Evolutionary conservation across 2,797 vertebrate species (phyloP).

Genomic region (Potorous gilbertii): DNA sequence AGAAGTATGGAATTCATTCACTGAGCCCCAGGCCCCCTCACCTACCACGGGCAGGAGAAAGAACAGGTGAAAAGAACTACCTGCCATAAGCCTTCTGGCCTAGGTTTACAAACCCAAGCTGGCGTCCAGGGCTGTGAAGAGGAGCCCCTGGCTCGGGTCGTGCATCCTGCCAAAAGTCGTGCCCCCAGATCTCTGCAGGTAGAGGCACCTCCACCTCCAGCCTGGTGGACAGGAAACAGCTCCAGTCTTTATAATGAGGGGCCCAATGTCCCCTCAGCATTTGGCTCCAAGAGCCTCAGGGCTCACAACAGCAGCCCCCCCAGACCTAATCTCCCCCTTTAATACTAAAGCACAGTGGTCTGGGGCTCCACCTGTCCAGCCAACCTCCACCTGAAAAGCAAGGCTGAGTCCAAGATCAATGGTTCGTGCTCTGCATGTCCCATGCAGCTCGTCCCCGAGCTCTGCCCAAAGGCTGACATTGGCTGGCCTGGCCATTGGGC

Average conservation of each 20-base stretch:
- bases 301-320: background rate
- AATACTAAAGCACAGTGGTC: background rate
- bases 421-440: background rate
- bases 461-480: constrained; percentile 1
- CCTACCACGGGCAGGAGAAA: background rate
- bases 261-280: background rate
- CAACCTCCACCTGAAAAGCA: background rate
- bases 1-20: background rate
- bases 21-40: background rate
- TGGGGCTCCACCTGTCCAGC: background rate
- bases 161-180: background rate
- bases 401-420: background rate
- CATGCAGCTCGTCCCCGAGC: background rate
- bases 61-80: background rate
- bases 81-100: constrained; percentile 40
- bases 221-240: background rate
- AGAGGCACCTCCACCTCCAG: background rate
- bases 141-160: background rate
- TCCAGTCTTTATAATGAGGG: background rate
- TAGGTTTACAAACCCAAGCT: constrained; percentile 41
- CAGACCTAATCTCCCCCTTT: background rate
- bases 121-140: background rate
- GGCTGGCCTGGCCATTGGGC: background rate
- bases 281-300: background rate
- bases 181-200: background rate